Evolutionary conservation across 92 coral and sea anemone genomes (phyloP), one percentile per base, ranked within the genome.

Genomic region (Pocillopora grandis): DNA sequence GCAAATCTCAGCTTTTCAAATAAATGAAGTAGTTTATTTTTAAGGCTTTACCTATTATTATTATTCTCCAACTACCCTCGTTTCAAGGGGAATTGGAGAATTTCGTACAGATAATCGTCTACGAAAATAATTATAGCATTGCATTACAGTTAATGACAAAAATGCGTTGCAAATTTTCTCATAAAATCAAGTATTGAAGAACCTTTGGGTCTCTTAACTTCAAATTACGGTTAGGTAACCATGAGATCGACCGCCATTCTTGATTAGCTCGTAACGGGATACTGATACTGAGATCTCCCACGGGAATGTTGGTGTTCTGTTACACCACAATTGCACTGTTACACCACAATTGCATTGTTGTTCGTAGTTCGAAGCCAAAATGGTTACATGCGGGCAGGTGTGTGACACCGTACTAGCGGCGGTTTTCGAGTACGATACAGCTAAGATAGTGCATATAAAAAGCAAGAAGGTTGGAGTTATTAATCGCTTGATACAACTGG

Each of bases 391-490:
- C n/a, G 60, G 72, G 1, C 27, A 77, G n/a, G 81, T 84, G 77
- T 87, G 93, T 62, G 62, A 74, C 17, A 21, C 42, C 58, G 13
- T 90, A 35, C 76, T 85, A 8, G 42, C 90, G 37, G 73, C 93
- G 33, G 62, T 94, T 18, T 87, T 94, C 33, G 95, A 92, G 60
- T 94, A 94, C 68, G 94, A 94, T 80, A 94, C 98, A 49, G 87
- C 88, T 65, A 94, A 94, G 76, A 92, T 94, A 61, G 98, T 94
- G 65, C 95, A 91, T 62, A 94, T 94, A 23, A 92, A 90, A 77
- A 94, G 94, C 93, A 94, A 94, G 83, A 94, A 88, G 78, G 89
- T 94, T 71, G 98, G 98, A 6, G 76, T 90, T 42, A 92, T 94
- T 62, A 92, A 90, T 69, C 84, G 98, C 42, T 21, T 94, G 21